A percentile compares a stretch with the other conserved stretches of the same genome.
These are phyloP conservation scores for Microcebus jonahi DNA, from an alignment of 2,113 vertebrate species.

Conservation along the genomic window DNA sequence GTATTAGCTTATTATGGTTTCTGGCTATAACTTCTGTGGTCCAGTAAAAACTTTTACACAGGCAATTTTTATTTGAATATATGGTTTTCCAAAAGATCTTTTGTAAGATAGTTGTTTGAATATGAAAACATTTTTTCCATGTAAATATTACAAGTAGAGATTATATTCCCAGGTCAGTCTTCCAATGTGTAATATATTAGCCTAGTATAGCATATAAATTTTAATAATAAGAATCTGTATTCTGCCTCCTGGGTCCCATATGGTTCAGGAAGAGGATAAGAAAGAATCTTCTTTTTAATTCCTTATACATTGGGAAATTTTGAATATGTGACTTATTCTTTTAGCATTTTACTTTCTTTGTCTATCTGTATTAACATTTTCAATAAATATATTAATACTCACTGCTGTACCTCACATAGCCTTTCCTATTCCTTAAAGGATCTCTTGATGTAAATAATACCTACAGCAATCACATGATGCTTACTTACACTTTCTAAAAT, in stretches of 20 bases:
- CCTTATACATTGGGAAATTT: background rate
- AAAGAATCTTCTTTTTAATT: background rate
- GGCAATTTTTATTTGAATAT: background rate
- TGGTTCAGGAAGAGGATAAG: background rate
- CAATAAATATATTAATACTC: background rate
- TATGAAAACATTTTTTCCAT: background rate
- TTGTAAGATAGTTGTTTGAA: background rate
- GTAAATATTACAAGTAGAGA: background rate
- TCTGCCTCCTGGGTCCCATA: background rate
- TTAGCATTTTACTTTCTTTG: background rate
- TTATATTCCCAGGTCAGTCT: background rate
- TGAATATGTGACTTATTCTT: background rate
- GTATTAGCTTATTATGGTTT: background rate
- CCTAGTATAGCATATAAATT: background rate
- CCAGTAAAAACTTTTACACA: background rate
- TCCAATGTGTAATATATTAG: background rate
- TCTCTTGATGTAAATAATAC: background rate
- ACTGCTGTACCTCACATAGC: background rate
- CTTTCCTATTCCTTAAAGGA: background rate
- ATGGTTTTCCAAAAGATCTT: background rate
- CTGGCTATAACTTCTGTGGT: background rate
- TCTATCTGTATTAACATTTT: background rate
- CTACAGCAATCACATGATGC: background rate
- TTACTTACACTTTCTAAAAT: background rate
- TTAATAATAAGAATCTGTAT: background rate